Evolutionary conservation across 2,888 invertebrate genomes (phyloP).

Genomic region (Andrena hattorfiana): DNA sequence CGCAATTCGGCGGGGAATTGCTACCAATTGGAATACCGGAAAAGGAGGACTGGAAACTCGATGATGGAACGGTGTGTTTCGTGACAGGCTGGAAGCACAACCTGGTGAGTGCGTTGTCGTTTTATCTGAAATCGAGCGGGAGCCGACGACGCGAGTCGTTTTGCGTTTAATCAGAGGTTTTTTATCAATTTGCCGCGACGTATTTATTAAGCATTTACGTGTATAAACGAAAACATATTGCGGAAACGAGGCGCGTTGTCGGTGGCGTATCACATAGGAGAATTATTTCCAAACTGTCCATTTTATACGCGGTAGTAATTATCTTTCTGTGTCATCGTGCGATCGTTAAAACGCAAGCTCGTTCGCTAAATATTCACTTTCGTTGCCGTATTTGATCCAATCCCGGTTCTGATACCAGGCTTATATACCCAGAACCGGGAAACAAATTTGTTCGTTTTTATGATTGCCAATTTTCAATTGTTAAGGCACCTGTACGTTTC

Average conservation of each 20-base stretch:
- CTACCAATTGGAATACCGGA: conserved; percentile 70
- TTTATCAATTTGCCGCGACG: background rate
- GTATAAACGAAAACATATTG: conserved; percentile 5
- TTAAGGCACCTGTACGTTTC: background rate
- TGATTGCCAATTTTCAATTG: conserved; percentile 7
- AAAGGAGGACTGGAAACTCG: conserved; percentile 45
- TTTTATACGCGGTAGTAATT: conserved; percentile 32
- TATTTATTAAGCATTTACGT: background rate
- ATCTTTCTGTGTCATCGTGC: conserved; percentile 42
- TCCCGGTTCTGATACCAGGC: conserved; percentile 16
- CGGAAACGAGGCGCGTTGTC: background rate
- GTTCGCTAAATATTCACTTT: conserved; percentile 48
- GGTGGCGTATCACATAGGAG: background rate
- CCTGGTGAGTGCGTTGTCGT: conserved; percentile 42
- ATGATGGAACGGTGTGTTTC: conserved; percentile 56
- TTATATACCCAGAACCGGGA: background rate
- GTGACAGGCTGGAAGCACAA: conserved; percentile 70
- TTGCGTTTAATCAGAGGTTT: background rate
- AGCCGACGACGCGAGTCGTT: background rate
- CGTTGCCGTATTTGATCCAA: conserved; percentile 37
- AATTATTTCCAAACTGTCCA: conserved; percentile 16
- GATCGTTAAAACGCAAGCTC: conserved; percentile 37
- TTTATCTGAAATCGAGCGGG: background rate
- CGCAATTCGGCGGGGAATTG: conserved; percentile 65
- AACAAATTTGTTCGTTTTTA: conserved; percentile 13